These are phyloP conservation scores for Tyrophagus putrescentiae DNA, from an alignment of 1,140 invertebrate species.

Conservation along the genomic window DNA sequence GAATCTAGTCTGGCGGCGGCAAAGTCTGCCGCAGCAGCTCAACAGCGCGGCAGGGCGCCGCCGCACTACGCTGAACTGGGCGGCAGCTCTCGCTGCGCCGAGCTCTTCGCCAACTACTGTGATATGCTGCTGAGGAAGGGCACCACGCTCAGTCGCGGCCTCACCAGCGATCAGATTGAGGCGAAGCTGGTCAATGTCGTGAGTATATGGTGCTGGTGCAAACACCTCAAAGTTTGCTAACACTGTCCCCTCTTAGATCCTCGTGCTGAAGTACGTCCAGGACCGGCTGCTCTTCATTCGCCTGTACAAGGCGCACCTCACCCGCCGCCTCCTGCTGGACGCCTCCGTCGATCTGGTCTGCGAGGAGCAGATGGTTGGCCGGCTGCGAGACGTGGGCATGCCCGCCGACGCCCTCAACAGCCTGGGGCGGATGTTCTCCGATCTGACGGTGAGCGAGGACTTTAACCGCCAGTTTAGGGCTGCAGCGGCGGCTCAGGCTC, in stretches of 20 bases:
- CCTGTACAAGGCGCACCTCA: conserved; percentile 96
- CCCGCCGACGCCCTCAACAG: conserved; percentile 99
- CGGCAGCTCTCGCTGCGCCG: conserved; percentile 96
- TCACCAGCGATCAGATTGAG: conserved; percentile 96
- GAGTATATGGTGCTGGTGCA: conserved; percentile 32
- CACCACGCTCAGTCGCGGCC: conserved; percentile 87
- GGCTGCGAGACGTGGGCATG: conserved; percentile 77
- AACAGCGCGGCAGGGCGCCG: background rate
- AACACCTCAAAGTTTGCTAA: conserved; percentile 15
- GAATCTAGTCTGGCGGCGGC: background rate
- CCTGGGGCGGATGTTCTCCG: conserved; percentile 69
- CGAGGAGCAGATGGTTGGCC: conserved; percentile 98
- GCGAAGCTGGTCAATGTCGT: conserved; percentile 75
- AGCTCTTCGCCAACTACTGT: conserved; percentile 97
- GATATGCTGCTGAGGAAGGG: conserved; percentile 94
- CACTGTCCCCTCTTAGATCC: conserved; percentile 42
- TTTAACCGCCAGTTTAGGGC: conserved; percentile 81
- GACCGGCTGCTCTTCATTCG: conserved; percentile 99
- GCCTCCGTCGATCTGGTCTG: conserved; percentile 96
- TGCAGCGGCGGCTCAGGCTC: conserved; percentile 9
- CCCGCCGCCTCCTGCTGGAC: conserved; percentile 80
- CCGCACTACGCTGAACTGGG: conserved; percentile 39
- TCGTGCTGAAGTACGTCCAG: conserved; percentile 96
- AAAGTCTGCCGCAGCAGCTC: background rate
- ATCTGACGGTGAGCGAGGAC: conserved; percentile 97